Conservation (phyloP, 2,797 vertebrate genomes). For the Tragelaphus eurycerus region DNA sequence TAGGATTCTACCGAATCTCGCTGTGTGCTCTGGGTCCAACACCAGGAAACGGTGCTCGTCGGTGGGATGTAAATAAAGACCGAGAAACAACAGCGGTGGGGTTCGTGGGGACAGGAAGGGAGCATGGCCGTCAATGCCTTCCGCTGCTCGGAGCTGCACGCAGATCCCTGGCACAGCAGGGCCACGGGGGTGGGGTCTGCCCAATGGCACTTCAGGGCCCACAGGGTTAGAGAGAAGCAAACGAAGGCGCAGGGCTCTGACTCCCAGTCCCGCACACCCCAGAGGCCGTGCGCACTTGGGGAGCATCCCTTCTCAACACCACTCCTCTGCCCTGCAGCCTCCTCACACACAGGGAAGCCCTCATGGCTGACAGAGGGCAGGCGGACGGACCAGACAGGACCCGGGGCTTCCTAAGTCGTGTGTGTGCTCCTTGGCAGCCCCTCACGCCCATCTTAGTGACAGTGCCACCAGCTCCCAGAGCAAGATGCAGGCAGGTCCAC, state of each 20-base stretch:
- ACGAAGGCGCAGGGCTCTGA: not conserved
- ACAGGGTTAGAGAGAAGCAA: not conserved
- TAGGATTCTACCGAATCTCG: not conserved
- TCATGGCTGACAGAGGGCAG: not conserved
- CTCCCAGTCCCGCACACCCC: not conserved
- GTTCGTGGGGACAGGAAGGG: not conserved
- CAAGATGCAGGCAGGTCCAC: not conserved
- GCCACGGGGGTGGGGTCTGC: not conserved
- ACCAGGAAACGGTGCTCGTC: not conserved
- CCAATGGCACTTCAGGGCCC: accelerated
- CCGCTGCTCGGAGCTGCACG: not conserved
- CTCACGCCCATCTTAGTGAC: not conserved
- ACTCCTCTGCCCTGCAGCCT: not conserved
- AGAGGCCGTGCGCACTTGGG: too few species aligned
- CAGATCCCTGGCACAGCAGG: not conserved
- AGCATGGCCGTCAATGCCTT: not conserved
- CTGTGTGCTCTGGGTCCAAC: not conserved
- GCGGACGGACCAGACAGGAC: not conserved
- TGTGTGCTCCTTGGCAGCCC: not conserved
- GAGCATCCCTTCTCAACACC: not conserved
- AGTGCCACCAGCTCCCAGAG: not conserved
- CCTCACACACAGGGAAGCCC: not conserved
- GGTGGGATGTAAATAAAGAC: not conserved
- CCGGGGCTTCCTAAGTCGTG: not conserved
- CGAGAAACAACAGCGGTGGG: not conserved